Conservation (phyloP, 2,797 vertebrate genomes). For the Sciurus carolinensis region DNA sequence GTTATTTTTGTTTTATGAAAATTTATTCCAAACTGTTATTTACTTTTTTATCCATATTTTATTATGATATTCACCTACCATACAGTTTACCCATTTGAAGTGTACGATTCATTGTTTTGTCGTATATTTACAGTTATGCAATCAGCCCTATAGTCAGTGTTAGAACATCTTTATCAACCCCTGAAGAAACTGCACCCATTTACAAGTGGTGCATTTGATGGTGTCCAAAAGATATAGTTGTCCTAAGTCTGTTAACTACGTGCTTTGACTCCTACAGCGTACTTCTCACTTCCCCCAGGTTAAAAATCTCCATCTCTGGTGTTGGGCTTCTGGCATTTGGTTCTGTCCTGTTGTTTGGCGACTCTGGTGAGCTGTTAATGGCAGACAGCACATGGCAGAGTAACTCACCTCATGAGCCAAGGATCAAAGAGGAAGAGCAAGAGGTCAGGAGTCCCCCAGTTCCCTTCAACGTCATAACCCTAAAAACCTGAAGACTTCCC, state of each 20-base stretch:
- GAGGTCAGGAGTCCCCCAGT: not conserved
- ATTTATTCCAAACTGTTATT: not conserved
- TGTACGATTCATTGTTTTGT: not conserved
- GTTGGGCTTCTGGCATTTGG: not conserved
- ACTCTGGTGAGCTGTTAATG: not conserved
- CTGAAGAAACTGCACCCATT: not conserved
- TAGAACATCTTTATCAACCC: not conserved
- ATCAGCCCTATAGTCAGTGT: not conserved
- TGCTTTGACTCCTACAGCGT: not conserved
- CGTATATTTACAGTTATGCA: not conserved
- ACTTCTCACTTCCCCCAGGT: not conserved
- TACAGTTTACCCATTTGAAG: not conserved
- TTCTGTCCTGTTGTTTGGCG: not conserved
- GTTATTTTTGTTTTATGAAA: not conserved
- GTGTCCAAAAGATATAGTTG: not conserved
- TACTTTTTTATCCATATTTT: not conserved
- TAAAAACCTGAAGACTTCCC: not conserved
- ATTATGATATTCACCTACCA: not conserved
- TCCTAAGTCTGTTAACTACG: not conserved
- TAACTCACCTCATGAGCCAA: not conserved
- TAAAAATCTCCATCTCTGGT: not conserved
- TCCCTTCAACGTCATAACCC: not conserved
- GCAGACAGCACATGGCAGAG: not conserved
- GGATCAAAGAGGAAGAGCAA: not conserved
- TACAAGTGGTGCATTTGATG: not conserved